phyloP scores from a whole-genome alignment of 2,113 vertebrate genomes.

The Corythoichthys haematopterus region DNA sequence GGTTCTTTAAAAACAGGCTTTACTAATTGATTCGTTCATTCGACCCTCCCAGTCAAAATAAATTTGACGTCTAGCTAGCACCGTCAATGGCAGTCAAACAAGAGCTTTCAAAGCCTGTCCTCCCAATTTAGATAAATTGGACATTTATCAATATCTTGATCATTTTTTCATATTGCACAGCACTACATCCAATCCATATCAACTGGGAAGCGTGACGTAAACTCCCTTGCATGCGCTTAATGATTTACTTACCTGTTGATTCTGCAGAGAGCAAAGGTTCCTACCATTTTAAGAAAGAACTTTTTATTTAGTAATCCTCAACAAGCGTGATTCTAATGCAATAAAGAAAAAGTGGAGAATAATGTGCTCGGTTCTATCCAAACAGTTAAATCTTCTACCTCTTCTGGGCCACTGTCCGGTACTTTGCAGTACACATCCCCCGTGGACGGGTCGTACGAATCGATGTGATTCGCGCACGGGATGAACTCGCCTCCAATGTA shows the following conservation, averaged over 20 bases:
- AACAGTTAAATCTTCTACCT: slow-evolving; percentile 67
- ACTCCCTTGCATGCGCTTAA: slow-evolving; percentile 25
- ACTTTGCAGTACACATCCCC: slow-evolving; percentile 87
- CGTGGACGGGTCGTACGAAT: slow-evolving; percentile 86
- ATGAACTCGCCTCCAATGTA: slow-evolving; percentile 87
- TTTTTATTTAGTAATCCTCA: neutral
- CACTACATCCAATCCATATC: too few species aligned
- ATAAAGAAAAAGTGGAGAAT: neutral
- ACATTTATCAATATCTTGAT: too few species aligned
- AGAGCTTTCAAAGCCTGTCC: too few species aligned
- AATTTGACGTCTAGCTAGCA: too few species aligned
- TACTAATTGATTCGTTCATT: too few species aligned
- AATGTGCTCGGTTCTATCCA: neutral
- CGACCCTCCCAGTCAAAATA: too few species aligned
- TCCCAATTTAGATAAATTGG: too few species aligned
- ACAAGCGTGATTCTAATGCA: neutral
- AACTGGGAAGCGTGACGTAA: too few species aligned
- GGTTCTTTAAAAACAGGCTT: too few species aligned
- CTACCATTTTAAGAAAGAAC: neutral
- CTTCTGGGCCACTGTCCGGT: slow-evolving; percentile 83
- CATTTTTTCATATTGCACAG: too few species aligned
- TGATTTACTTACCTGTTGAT: slow-evolving; percentile 48
- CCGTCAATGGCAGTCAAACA: too few species aligned
- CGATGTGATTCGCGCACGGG: slow-evolving; percentile 76
- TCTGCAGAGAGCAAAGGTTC: slow-evolving; percentile 56